Evolutionary conservation across 2,888 invertebrate genomes (phyloP), one percentile per base, ranked within the genome.

Genomic region (Agriopis leucophaearia): DNA sequence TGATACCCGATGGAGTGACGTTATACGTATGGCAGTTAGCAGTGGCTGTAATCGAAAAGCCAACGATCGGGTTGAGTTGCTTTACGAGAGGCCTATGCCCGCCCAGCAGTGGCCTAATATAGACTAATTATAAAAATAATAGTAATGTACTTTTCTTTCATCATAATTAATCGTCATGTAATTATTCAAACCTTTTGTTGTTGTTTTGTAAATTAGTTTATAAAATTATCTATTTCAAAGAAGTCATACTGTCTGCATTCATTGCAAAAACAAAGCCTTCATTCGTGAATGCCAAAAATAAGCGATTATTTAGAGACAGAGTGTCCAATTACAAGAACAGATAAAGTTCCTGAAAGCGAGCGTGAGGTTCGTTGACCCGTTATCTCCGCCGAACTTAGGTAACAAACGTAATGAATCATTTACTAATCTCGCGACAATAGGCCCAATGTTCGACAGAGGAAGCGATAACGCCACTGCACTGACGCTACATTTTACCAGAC

Each of bases 381-480:
- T 79, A 79, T 79, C 77, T 75, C 71, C 76, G 62, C 71, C 69
- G 68, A 79, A 78, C 78, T 79, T 76, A 74, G 76, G 75, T 77
- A 74, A 77, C 73, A 74, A 78, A 78, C 74, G 75, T 82, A 88
- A 88, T 90, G 90, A 90, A 82, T 90, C 89, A 90, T 87, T 84
- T 82, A 78, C 80, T 90, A 89, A 91, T 88, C 88, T 88, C 74
- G 66, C 78, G 76, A 90, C 87, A 89, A 88, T 83, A 82, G 81
- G 77, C 79, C 74, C 79, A 82, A 77, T 87, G 86, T 88, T 85
- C 78, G 78, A 81, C 81, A 85, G 82, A 90, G 91, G 92, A 90
- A 83, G 86, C 71, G 92, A 92, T 92, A 92, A 91, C 83, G 74
- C 72, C 84, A 79, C 75, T 85, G 86, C 87, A 88, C 42, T 59